phyloP scores from a whole-genome alignment of 2,113 vertebrate species.

The Lagenorhynchus albirostris region DNA sequence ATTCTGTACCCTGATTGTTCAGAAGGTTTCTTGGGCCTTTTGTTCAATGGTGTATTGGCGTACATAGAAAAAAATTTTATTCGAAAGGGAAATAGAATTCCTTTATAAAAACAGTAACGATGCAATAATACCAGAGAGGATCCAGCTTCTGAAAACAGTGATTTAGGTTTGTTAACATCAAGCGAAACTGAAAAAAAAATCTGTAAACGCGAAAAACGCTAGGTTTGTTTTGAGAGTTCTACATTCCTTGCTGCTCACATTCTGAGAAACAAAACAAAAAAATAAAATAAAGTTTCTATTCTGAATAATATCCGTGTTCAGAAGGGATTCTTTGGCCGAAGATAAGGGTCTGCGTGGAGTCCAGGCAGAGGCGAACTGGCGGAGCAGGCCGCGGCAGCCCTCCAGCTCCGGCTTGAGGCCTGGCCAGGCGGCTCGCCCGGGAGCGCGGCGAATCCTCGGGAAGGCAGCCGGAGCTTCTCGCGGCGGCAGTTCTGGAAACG shows the following conservation, averaged over 20 bases:
- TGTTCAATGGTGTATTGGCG: conserved; percentile 83
- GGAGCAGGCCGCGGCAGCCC: neutral
- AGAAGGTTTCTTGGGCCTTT: conserved; percentile 85
- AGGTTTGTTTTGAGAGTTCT: conserved; percentile 89
- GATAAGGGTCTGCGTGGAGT: neutral
- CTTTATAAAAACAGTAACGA: conserved; percentile 85
- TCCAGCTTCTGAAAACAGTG: conserved; percentile 76
- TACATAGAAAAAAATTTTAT: conserved; percentile 75
- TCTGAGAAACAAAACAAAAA: conserved; percentile 82
- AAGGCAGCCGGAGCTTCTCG: neutral
- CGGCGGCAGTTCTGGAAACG: neutral
- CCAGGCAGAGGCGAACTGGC: neutral
- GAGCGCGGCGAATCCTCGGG: neutral
- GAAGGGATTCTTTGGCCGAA: conserved; percentile 73
- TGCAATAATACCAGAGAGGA: conserved; percentile 93
- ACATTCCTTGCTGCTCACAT: conserved; percentile 98
- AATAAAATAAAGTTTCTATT: conserved; percentile 89
- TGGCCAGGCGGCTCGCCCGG: neutral
- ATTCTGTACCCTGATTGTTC: conserved; percentile 88
- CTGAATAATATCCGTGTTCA: conserved; percentile 84
- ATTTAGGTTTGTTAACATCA: conserved; percentile 84
- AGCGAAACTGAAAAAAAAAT: conserved; percentile 75
- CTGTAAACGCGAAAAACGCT: conserved; percentile 81
- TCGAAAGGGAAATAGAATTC: conserved; percentile 83
- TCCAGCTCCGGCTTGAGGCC: neutral